Conservation (phyloP, 2,113 vertebrate genomes). For the zebrafish (Danio rerio) region DNA sequence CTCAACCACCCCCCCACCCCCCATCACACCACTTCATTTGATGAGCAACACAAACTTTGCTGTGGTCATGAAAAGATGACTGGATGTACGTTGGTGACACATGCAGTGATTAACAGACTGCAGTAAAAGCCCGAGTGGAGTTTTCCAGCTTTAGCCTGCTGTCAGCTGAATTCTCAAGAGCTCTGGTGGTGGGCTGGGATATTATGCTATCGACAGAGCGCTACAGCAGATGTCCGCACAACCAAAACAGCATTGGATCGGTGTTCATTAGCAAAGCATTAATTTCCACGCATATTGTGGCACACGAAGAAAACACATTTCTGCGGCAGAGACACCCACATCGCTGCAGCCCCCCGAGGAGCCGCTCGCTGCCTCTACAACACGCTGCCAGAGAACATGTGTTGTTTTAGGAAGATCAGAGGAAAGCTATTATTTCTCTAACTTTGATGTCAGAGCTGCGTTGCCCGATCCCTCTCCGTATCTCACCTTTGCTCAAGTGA, state of each 20-base stretch:
- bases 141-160: conserved; percentile 25
- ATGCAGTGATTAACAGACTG: not conserved
- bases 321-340: conserved; percentile 32
- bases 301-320: conserved; percentile 3
- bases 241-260: conserved; percentile 38
- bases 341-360: not conserved
- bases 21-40: too few relatives aligned
- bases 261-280: conserved; percentile 53
- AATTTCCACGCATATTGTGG: conserved; percentile 32
- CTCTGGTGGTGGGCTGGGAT: conserved; percentile 29
- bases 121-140: not conserved
- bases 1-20: too few relatives aligned
- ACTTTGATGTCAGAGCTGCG: conserved; percentile 53
- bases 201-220: conserved; percentile 40
- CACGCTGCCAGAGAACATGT: conserved; percentile 10
- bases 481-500: conserved; percentile 55
- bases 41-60: too few relatives aligned
- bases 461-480: conserved; percentile 37
- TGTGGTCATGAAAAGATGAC: too few relatives aligned
- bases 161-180: conserved; percentile 37
- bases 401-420: conserved; percentile 49
- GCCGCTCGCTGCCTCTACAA: not conserved
- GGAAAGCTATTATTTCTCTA: conserved; percentile 53
- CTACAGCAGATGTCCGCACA: conserved; percentile 49
- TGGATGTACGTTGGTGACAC: not conserved